Evolutionary conservation across 2,888 invertebrate genomes (phyloP).

Genomic region (Eilema sororculum): DNA sequence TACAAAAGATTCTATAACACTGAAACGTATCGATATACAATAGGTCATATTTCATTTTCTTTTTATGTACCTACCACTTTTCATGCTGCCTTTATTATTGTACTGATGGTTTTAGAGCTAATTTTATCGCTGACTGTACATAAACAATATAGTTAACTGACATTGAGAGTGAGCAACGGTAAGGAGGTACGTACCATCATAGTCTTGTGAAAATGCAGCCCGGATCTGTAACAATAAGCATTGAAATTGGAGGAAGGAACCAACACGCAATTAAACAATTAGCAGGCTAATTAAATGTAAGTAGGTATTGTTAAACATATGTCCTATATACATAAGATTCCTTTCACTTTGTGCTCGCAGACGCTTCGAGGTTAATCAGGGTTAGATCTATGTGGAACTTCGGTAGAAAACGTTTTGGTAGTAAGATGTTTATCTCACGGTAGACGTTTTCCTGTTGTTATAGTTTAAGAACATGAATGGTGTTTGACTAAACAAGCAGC

Average conservation of each 20-base stretch:
- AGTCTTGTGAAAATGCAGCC: constrained; percentile 80
- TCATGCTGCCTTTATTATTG: neutral
- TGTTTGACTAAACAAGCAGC: neutral
- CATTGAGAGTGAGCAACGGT: constrained; percentile 43
- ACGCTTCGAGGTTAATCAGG: constrained; percentile 35
- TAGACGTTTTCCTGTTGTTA: constrained; percentile 40
- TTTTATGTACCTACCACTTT: no score
- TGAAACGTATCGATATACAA: neutral
- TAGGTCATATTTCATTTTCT: neutral
- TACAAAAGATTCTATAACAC: neutral
- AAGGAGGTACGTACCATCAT: constrained; percentile 77
- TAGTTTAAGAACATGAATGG: constrained; percentile 1
- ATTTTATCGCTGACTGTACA: neutral
- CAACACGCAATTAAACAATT: constrained; percentile 67
- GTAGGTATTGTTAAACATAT: constrained; percentile 58
- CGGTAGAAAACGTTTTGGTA: constrained; percentile 35
- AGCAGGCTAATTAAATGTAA: constrained; percentile 61
- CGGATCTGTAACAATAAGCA: constrained; percentile 83
- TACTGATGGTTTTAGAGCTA: neutral
- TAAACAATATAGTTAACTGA: constrained; percentile 9
- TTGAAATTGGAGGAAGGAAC: constrained; percentile 69
- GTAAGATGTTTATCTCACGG: constrained; percentile 32
- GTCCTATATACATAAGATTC: constrained; percentile 39
- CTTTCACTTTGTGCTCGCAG: constrained; percentile 50
- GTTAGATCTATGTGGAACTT: constrained; percentile 44